Conservation (phyloP, 2,113 vertebrate genomes). For the Trichomycterus rosablanca region DNA sequence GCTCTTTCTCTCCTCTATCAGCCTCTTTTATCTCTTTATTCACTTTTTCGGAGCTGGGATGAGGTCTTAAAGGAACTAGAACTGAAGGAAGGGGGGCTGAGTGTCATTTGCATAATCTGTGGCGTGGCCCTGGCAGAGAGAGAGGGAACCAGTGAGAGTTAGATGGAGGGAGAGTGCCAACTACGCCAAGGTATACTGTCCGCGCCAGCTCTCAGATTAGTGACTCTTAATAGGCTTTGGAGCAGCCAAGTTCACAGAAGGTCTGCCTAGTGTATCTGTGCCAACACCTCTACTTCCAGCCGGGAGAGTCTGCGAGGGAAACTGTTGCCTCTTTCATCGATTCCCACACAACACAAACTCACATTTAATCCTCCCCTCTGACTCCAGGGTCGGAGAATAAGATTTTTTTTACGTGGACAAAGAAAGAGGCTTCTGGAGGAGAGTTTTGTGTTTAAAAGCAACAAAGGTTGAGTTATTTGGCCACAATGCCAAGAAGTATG, state of each 20-base stretch:
- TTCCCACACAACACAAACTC: conserved; percentile 18
- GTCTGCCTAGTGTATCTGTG: conserved; percentile 38
- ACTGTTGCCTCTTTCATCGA: conserved; percentile 39
- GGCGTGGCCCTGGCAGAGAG: conserved; percentile 54
- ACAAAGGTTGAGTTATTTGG: too few relatives aligned
- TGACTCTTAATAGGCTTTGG: conserved; percentile 47
- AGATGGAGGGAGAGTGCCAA: conserved; percentile 60
- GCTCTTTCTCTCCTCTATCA: conserved; percentile 22
- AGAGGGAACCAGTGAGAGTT: conserved; percentile 15
- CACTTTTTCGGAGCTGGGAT: conserved; percentile 40
- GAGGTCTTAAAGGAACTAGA: conserved; percentile 34
- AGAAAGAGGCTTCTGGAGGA: too few relatives aligned
- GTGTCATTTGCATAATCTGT: conserved; percentile 76
- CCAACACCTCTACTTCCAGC: conserved; percentile 41
- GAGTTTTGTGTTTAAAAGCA: too few relatives aligned
- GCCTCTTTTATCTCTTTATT: conserved; percentile 45
- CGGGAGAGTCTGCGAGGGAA: conserved; percentile 31
- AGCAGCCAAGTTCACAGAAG: conserved; percentile 42
- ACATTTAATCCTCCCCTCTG: background rate
- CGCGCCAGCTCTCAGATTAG: conserved; percentile 50
- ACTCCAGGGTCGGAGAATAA: background rate
- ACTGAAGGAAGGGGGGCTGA: conserved; percentile 10
- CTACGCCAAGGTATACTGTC: conserved; percentile 66
- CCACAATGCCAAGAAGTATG: too few relatives aligned
- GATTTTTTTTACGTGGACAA: too few relatives aligned